phyloP scores from a whole-genome alignment of 1,140 invertebrate species.

The Drosophila teissieri region DNA sequence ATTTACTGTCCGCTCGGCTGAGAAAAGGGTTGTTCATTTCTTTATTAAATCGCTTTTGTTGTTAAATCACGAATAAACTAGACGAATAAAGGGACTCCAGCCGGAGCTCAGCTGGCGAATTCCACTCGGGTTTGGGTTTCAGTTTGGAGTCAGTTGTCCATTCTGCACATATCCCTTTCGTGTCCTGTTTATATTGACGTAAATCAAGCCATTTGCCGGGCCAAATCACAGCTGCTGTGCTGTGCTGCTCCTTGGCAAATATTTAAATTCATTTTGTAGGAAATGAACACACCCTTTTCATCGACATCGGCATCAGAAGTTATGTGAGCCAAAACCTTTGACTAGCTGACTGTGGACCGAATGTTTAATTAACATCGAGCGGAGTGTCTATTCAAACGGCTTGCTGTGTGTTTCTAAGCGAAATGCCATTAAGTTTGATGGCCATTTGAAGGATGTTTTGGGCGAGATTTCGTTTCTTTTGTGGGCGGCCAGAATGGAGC shows the following conservation, averaged over 20 bases:
- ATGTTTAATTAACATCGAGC: slow-evolving; percentile 71
- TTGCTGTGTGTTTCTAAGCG: slow-evolving; percentile 33
- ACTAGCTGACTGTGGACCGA: slow-evolving; percentile 24
- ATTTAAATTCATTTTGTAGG: slow-evolving; percentile 72
- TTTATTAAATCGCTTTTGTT: slow-evolving; percentile 78
- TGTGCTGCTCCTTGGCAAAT: slow-evolving; percentile 49
- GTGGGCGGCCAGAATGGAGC: slow-evolving; percentile 29
- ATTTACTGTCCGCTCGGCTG: slow-evolving; percentile 10
- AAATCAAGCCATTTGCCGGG: slow-evolving; percentile 68
- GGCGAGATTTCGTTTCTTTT: slow-evolving; percentile 24
- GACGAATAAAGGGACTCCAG: slow-evolving; percentile 22
- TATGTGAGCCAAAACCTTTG: slow-evolving; percentile 23
- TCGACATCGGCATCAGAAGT: slow-evolving; percentile 16
- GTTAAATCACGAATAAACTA: slow-evolving; percentile 66
- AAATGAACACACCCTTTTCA: slow-evolving; percentile 49
- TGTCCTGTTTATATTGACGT: slow-evolving; percentile 63
- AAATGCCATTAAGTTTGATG: slow-evolving; percentile 57
- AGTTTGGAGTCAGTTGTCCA: slow-evolving; percentile 17
- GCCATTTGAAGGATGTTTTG: slow-evolving; percentile 38
- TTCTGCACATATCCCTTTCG: slow-evolving; percentile 46
- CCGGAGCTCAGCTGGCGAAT: slow-evolving; percentile 30
- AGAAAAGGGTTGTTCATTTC: slow-evolving; percentile 66
- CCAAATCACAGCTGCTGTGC: slow-evolving; percentile 41
- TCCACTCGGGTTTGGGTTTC: not conserved
- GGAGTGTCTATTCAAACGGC: slow-evolving; percentile 26